Evolutionary conservation across 2,113 vertebrate species (phyloP), one percentile per base, ranked within the genome.

Genomic region (Turdus rufiventris): DNA sequence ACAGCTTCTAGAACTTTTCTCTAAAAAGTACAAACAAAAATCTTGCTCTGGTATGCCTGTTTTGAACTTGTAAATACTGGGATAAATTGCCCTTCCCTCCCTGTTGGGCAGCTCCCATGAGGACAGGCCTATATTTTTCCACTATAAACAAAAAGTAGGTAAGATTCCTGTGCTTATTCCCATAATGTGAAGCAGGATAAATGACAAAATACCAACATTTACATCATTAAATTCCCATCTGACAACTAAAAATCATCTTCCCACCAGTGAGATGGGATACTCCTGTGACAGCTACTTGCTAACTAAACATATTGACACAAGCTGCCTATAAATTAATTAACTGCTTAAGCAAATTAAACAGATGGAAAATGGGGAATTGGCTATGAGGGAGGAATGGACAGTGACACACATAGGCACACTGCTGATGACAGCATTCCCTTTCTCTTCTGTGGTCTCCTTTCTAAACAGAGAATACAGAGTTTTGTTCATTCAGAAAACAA

Each of bases 291-390:
- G 57, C 66, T 65, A 78, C 36, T 89, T 91, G 70, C 54, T 94
- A 78, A 84, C 77, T 84, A 50, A 89, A 75, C 5, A 18, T 89
- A 94, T 89, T 94, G 94, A 92, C 77, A 93, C 45, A 91, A 91
- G 61, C 66, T 91, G 84, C 38, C 84, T 94, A 70, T 89, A 94
- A 92, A 87, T 94, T 91, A 96, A 94, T 91, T 92, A 93, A 84
- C 11, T 78, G 47, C 42, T 93, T 91, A 91, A 91, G 50, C 54
- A 93, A 85, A 95, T 85, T 68, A 91, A 95, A 72, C 93, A 95
- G 84, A 92, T 85, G 89, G 91, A 92, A 93, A 93, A 94, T 24
- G 19, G 36, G 50, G 47, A 92, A 72, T 87, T 1, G 1, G 38
- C 73, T 68, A 5, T 4, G 34, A 48, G 29, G 43, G 34, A 71